Conservation (phyloP, 2,797 vertebrate species). For the Cyprinodon diabolis region DNA sequence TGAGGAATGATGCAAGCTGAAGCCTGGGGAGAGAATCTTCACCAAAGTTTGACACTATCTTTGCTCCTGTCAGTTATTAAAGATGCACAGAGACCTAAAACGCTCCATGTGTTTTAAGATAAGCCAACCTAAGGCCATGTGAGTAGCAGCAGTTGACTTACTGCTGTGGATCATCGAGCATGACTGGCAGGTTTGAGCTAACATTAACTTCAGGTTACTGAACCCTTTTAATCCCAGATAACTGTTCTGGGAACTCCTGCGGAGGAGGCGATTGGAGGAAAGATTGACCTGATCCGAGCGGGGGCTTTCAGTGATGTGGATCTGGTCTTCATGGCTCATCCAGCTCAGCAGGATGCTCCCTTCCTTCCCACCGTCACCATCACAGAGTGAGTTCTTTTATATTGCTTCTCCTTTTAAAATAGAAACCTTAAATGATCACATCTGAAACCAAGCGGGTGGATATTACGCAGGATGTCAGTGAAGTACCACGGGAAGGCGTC, state of each 20-base stretch:
- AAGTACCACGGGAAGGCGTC: conserved; percentile 90
- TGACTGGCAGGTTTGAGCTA: not conserved
- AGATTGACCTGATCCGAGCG: conserved; percentile 86
- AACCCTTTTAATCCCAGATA: conserved; percentile 72
- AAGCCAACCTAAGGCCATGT: not conserved
- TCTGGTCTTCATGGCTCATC: conserved; percentile 93
- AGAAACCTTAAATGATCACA: not conserved
- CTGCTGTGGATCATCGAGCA: not conserved
- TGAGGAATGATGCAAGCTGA: not conserved
- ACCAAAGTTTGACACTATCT: not conserved
- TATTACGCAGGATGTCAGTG: conserved; percentile 84
- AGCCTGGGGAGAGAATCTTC: not conserved
- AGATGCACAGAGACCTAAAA: not conserved
- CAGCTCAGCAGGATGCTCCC: conserved; percentile 85
- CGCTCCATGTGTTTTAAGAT: not conserved
- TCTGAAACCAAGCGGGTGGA: not conserved
- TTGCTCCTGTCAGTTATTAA: not conserved
- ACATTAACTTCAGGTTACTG: conserved; percentile 1
- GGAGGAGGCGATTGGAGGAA: conserved; percentile 89
- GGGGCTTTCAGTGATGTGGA: conserved; percentile 87
- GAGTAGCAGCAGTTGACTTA: not conserved
- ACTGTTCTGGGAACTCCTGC: conserved; percentile 91
- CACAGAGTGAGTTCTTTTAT: conserved; percentile 76
- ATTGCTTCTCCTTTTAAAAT: not conserved
- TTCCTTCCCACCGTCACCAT: conserved; percentile 83